Evolutionary conservation across 1,140 invertebrate genomes (phyloP).

Genomic region (Orchesella cincta): DNA sequence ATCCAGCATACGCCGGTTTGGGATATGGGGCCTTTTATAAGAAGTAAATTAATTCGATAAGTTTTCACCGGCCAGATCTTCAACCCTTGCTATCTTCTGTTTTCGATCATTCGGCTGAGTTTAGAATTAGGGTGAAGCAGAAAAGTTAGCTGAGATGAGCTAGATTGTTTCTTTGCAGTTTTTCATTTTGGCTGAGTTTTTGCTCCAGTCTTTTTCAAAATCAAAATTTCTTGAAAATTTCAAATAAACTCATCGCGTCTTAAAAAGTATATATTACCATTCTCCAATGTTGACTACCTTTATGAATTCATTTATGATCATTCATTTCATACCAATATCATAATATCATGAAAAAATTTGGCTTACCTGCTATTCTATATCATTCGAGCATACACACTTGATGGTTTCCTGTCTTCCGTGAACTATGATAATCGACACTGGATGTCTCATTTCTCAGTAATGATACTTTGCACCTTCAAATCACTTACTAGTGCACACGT

Average conservation of each 20-base stretch:
- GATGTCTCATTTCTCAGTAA: too few species aligned
- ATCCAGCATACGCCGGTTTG: neutral
- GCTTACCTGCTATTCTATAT: too few species aligned
- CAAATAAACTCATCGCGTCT: slow-evolving; percentile 12
- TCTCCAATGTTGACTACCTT: too few species aligned
- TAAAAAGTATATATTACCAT: slow-evolving; percentile 18
- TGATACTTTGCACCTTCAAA: too few species aligned
- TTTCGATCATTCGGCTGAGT: neutral
- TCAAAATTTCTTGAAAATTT: neutral
- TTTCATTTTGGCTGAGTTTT: neutral
- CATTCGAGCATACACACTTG: too few species aligned
- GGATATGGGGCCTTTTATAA: slow-evolving; percentile 4
- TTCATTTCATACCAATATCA: too few species aligned
- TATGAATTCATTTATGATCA: too few species aligned
- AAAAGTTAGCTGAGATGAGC: slow-evolving; percentile 6
- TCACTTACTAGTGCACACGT: too few species aligned
- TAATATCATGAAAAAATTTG: too few species aligned
- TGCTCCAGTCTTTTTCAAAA: neutral
- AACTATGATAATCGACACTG: too few species aligned
- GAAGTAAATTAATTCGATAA: slow-evolving; percentile 12
- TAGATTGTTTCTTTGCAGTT: slow-evolving; percentile 1
- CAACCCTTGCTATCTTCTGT: neutral
- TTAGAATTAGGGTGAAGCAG: neutral
- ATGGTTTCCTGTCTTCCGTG: too few species aligned
- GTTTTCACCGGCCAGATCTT: slow-evolving; percentile 17